Evolutionary conservation across 2,113 vertebrate species (phyloP).

Genomic region (Casuarius casuarius): DNA sequence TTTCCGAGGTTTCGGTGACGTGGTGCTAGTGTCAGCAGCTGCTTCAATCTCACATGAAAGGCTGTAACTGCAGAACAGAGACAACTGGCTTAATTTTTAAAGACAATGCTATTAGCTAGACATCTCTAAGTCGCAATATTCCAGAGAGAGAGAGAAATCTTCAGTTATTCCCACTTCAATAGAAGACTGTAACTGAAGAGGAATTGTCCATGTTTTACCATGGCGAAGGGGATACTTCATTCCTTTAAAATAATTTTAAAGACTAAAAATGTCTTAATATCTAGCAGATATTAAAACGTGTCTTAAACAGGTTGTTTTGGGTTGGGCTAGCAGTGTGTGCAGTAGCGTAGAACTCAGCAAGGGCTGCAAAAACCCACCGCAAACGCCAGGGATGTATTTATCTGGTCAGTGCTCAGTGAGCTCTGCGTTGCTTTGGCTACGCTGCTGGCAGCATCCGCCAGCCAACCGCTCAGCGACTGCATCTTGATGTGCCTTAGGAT

Average conservation of each 20-base stretch:
- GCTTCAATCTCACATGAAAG: constrained; percentile 90
- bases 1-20: constrained; percentile 87
- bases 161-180: neutral
- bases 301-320: neutral
- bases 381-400: rapidly evolving
- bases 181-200: neutral
- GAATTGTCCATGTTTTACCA: neutral
- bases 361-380: neutral
- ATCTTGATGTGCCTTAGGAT: neutral
- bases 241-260: neutral
- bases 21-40: constrained; percentile 82
- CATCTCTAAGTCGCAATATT: neutral
- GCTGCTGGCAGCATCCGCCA: neutral
- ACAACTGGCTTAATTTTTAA: neutral
- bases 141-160: neutral
- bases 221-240: neutral
- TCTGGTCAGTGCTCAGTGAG: neutral
- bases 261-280: neutral
- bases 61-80: constrained; percentile 79
- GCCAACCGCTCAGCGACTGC: rapidly evolving
- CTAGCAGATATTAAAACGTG: neutral
- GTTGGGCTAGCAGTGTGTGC: neutral
- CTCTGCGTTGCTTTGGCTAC: neutral
- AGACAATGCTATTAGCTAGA: neutral
- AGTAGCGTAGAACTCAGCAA: neutral